phyloP scores from a whole-genome alignment of 2,888 invertebrate genomes.

The Polydrusus pterygomalis region DNA sequence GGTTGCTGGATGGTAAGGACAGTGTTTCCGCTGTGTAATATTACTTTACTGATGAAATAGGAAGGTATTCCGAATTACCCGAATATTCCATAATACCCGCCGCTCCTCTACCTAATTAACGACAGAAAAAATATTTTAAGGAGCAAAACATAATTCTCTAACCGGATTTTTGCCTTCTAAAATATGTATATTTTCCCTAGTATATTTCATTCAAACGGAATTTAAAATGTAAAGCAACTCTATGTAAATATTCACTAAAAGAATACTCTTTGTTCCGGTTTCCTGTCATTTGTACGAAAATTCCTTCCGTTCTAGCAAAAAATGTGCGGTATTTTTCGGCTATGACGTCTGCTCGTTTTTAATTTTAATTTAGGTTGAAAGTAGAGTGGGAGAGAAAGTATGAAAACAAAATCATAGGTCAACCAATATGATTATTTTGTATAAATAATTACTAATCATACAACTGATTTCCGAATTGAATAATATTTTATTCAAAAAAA shows the following conservation, averaged over 20 bases:
- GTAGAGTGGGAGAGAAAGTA: no score
- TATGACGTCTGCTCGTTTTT: conserved; percentile 65
- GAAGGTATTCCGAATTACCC: no score
- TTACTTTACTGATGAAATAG: no score
- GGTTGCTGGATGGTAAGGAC: no score
- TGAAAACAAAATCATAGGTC: no score
- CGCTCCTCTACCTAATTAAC: no score
- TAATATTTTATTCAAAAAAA: no score
- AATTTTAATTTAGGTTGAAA: conserved; percentile 1
- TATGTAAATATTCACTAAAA: conserved; percentile 70
- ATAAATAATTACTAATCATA: no score
- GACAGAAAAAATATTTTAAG: not conserved
- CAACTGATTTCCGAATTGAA: no score
- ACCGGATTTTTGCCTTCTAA: conserved; percentile 14
- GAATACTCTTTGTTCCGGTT: conserved; percentile 60
- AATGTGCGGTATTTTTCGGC: conserved; percentile 65
- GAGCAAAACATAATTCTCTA: not conserved
- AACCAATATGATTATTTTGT: no score
- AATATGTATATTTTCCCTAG: conserved; percentile 10
- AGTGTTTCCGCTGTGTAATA: no score
- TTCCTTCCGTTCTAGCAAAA: conserved; percentile 65
- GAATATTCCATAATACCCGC: no score
- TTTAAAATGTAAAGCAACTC: conserved; percentile 48
- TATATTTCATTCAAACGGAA: conserved; percentile 22
- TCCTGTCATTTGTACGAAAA: conserved; percentile 68